These are phyloP conservation scores for Anguilla pacifica DNA, from an alignment of 2,797 vertebrate species.

Conservation along the genomic window DNA sequence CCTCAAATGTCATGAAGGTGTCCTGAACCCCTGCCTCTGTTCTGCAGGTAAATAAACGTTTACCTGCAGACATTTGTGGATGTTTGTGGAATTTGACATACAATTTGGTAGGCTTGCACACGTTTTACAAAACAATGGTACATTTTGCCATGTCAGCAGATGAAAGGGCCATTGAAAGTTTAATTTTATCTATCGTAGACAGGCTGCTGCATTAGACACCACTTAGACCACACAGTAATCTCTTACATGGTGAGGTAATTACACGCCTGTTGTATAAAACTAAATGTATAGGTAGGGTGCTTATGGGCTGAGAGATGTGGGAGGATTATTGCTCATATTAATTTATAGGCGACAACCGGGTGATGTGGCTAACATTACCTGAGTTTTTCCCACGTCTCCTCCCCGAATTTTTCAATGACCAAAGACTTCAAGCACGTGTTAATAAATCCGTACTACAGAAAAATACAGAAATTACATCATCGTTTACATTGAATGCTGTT, in stretches of 20 bases:
- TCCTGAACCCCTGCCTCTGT: slow-evolving; percentile 70
- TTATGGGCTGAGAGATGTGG: not conserved
- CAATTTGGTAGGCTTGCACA: not conserved
- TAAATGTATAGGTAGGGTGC: not conserved
- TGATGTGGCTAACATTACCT: slow-evolving; percentile 59
- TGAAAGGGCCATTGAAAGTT: slow-evolving; percentile 15
- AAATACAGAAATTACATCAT: not conserved
- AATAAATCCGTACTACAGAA: slow-evolving; percentile 75
- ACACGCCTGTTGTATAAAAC: slow-evolving; percentile 21
- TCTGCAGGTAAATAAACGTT: slow-evolving; percentile 48
- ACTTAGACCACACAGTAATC: not conserved
- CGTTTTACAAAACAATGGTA: not conserved
- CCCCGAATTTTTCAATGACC: slow-evolving; percentile 73
- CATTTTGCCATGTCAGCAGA: not conserved
- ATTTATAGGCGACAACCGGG: not conserved
- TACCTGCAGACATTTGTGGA: not conserved
- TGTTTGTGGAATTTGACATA: not conserved
- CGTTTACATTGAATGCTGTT: not conserved
- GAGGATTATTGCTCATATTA: not conserved
- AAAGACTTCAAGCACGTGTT: slow-evolving; percentile 74
- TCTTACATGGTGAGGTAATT: not conserved
- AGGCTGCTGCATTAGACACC: not conserved
- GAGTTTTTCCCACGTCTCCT: slow-evolving; percentile 74
- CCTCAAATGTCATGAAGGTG: slow-evolving; percentile 77
- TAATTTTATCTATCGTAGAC: not conserved